Conservation (phyloP, 2,888 invertebrate species). For the Crepidodera aurea region DNA sequence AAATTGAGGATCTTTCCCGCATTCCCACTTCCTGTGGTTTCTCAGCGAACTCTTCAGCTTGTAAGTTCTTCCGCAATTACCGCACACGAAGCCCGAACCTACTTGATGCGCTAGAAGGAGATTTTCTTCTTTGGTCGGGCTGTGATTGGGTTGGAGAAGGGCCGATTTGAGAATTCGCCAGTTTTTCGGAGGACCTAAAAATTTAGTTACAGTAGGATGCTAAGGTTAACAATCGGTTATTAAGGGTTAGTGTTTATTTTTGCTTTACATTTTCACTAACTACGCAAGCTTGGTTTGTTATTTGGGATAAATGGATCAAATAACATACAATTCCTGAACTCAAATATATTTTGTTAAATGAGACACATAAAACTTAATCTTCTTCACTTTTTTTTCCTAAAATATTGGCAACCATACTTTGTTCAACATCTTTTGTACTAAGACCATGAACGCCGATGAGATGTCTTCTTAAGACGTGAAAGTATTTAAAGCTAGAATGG, state of each 20-base stretch:
- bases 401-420: slow-evolving; percentile 1
- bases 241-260: not conserved
- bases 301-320: no score
- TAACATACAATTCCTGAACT: no score
- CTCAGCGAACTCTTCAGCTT: slow-evolving; percentile 55
- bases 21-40: slow-evolving; percentile 47
- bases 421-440: not conserved
- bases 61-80: slow-evolving; percentile 84
- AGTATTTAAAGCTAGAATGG: slow-evolving; percentile 32
- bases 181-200: slow-evolving; percentile 8
- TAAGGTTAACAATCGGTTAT: not conserved
- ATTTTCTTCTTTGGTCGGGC: not conserved
- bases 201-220: slow-evolving; percentile 3
- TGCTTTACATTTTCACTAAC: not conserved
- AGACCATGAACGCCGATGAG: slow-evolving; percentile 30
- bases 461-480: slow-evolving; percentile 33
- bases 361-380: no score
- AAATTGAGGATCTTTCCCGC: slow-evolving; percentile 45
- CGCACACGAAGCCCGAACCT: slow-evolving; percentile 70
- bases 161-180: slow-evolving; percentile 32
- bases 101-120: slow-evolving; percentile 6
- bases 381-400: not conserved
- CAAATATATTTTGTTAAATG: no score
- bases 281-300: not conserved
- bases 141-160: slow-evolving; percentile 24